These are phyloP conservation scores for Muntiacus reevesi DNA, from an alignment of 2,113 vertebrate species.

Conservation along the genomic window DNA sequence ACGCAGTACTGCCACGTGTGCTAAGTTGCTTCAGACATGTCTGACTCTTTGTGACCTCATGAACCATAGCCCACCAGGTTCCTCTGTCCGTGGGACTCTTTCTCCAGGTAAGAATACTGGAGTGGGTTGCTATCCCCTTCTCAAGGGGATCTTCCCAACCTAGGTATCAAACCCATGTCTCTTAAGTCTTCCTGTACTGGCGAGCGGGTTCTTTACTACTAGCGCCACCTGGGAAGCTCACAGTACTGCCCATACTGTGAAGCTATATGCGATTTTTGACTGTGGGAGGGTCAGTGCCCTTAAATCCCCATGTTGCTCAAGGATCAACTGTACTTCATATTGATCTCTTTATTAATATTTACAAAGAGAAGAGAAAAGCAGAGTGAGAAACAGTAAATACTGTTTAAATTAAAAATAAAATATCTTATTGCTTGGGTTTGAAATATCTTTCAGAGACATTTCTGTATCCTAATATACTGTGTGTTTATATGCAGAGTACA, in stretches of 20 bases:
- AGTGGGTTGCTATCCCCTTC: not conserved
- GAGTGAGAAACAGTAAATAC: not conserved
- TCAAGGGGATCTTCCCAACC: not conserved
- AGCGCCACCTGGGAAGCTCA: not conserved
- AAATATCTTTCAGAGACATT: not conserved
- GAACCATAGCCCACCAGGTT: not conserved
- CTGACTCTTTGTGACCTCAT: not conserved
- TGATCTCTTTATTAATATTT: not conserved
- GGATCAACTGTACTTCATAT: not conserved
- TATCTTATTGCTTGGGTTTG: not conserved
- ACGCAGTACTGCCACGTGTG: not conserved
- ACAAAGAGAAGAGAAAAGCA: not conserved
- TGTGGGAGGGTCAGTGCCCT: not conserved
- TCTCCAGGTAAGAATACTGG: not conserved
- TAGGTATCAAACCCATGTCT: not conserved
- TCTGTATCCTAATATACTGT: not conserved
- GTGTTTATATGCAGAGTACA: not conserved
- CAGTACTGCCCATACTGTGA: not conserved
- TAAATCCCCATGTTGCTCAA: not conserved
- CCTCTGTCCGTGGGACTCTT: not conserved
- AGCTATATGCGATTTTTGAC: not conserved
- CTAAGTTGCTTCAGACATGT: not conserved
- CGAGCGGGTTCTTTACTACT: not conserved
- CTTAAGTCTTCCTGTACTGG: not conserved
- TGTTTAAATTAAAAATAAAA: constrained; percentile 10